Conservation (phyloP, 2,797 vertebrate species). For the Peromyscus eremicus region DNA sequence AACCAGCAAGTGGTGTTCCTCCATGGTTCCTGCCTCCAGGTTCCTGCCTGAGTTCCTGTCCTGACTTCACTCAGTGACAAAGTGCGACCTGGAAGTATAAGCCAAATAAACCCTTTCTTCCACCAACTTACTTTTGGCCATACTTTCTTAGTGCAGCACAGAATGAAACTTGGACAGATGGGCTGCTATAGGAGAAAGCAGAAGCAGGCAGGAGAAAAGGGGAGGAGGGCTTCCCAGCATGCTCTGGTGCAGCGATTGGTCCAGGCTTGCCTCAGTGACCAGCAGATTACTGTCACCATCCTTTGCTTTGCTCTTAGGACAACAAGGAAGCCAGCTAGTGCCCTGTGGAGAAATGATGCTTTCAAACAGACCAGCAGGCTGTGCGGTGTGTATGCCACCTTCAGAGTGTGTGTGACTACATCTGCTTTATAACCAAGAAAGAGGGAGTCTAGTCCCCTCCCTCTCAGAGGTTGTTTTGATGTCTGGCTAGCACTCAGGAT, state of each 20-base stretch:
- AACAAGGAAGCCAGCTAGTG: conserved; percentile 64
- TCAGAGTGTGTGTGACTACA: conserved; percentile 70
- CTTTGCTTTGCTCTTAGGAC: conserved; percentile 63
- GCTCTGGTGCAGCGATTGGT: not conserved
- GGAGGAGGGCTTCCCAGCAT: not conserved
- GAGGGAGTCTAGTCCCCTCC: conserved; percentile 66
- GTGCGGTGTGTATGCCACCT: not conserved
- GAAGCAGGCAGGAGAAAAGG: not conserved
- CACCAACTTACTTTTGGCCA: not conserved
- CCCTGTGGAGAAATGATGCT: conserved; percentile 35
- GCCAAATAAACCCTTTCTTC: not conserved
- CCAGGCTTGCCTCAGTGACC: not conserved
- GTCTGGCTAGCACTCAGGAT: conserved; percentile 76
- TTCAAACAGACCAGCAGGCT: conserved; percentile 66
- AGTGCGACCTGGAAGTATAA: not conserved
- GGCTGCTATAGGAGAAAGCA: not conserved
- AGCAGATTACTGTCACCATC: not conserved
- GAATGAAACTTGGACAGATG: not conserved
- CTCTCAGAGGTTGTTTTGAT: conserved; percentile 83
- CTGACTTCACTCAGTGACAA: not conserved
- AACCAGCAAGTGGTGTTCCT: not conserved
- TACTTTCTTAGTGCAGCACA: not conserved
- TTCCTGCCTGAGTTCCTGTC: not conserved
- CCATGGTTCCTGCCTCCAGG: not conserved
- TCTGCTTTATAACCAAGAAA: conserved; percentile 75